Base-by-base conservation (phyloP, 2,113 vertebrate species). In the Odobenus rosmarus region DNA sequence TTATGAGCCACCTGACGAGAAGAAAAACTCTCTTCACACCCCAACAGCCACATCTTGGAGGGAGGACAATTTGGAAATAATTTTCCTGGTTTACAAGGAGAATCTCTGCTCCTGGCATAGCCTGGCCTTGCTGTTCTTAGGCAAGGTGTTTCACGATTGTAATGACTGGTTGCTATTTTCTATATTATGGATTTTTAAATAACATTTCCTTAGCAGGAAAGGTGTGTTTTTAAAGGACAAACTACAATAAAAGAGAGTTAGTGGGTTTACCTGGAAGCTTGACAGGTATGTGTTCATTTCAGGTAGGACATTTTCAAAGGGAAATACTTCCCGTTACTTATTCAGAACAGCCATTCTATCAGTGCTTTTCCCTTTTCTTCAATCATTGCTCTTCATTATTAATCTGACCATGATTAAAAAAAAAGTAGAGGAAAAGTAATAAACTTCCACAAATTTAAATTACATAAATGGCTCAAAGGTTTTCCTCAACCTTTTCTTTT, bases 231-330 rank as follows among this genome's bases (percentile, higher is more conserved):
- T 80, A 95, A 39, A 85, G 28, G 69, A 69, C 21, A 92, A 74
- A 88, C 24, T 61, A 31, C 19, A 64, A 59, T 61, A 42, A 90
- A 87, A 85, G 19, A 93, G 13, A 93, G 39, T 61, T 49, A 72
- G 19, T 42, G 9, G 26, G 61, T 85, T 92, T 93, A 93, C 82
- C 12, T 69, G 74, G 69, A 93, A 93, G 57, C 14, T 85, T 85
- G 16, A 77, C 24, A 96, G 71, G 31, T 93, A 36, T 88, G 24
- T 61, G 51, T 91, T 87, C 93, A 95, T 92, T 95, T 93, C 90
- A 91, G 80, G 77, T 49, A 95, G 18, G 86, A 59, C 4, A 84
- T 64, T 90, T 97, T 82, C 72, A 91, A 95, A 91, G 9, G 46
- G 71, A 85, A 90, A 92, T 39, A 46, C 28, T 64, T 72, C 24